A percentile compares a stretch with the other conserved stretches of the same genome.
Conservation (phyloP, 2,113 vertebrate genomes). For the Synchiropus splendidus region DNA sequence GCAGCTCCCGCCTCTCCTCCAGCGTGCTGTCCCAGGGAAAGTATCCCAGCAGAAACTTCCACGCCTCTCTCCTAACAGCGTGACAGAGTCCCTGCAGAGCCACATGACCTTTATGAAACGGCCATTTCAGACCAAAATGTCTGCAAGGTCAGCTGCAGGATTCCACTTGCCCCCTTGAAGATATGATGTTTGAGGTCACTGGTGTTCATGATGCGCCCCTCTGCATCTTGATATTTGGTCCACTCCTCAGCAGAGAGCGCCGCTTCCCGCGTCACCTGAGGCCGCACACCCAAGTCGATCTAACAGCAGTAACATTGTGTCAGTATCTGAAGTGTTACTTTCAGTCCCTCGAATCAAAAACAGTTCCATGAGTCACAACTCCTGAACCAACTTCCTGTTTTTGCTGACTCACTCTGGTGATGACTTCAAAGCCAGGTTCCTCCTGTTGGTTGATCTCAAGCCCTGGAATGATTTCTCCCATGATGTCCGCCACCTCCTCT, state of each 20-base stretch:
- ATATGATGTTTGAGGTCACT: constrained; percentile 73
- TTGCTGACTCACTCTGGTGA: constrained; percentile 80
- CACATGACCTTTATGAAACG: neutral
- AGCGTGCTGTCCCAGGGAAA: constrained; percentile 86
- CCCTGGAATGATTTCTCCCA: constrained; percentile 86
- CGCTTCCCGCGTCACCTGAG: constrained; percentile 73
- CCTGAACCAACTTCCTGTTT: no score
- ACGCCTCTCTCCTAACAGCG: constrained; percentile 80
- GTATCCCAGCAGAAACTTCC: constrained; percentile 91
- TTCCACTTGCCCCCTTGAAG: constrained; percentile 82
- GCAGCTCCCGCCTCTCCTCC: constrained; percentile 79
- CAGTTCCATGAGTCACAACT: no score
- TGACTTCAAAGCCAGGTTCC: constrained; percentile 96
- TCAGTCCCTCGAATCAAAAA: no score
- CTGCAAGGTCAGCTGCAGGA: no score
- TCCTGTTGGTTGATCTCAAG: constrained; percentile 96
- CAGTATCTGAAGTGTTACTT: no score
- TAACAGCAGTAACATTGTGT: constrained; percentile 38
- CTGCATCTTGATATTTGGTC: constrained; percentile 76
- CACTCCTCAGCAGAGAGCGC: constrained; percentile 80
- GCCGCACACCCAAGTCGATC: constrained; percentile 83
- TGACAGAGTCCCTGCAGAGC: constrained; percentile 81
- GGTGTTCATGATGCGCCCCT: constrained; percentile 76
- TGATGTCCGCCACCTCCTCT: constrained; percentile 84
- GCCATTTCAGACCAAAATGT: neutral